Conservation (phyloP, 2,888 invertebrate genomes). For the Seira ritae region DNA sequence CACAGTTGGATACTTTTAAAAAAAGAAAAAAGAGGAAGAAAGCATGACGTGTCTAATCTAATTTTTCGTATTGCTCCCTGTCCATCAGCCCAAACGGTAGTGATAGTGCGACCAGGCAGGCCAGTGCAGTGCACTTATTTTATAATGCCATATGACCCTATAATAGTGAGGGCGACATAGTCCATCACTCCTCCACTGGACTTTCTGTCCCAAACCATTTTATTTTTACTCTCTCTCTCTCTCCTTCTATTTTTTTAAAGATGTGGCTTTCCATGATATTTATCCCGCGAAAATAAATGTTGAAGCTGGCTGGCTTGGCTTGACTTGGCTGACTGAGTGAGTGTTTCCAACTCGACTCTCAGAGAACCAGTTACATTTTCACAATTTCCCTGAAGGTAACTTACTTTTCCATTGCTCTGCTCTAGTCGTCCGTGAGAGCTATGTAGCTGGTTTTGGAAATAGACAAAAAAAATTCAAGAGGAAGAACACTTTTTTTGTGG, state of each 20-base stretch:
- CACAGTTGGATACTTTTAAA: conserved; percentile 47
- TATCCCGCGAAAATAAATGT: conserved; percentile 20
- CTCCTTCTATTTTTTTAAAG: background rate
- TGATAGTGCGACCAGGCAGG: background rate
- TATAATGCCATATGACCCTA: background rate
- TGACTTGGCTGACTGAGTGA: background rate
- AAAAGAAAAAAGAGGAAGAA: conserved; percentile 1
- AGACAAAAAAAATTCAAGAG: background rate
- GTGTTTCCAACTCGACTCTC: background rate
- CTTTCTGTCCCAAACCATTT: conserved; percentile 39
- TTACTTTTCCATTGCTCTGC: background rate
- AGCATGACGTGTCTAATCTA: conserved; percentile 53
- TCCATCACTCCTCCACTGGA: conserved; percentile 16
- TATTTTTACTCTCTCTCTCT: conserved; percentile 21
- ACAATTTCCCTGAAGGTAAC: conserved; percentile 14
- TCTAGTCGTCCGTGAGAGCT: too few relatives aligned
- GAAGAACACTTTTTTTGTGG: background rate
- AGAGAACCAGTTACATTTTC: conserved; percentile 22
- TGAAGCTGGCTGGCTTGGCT: too few relatives aligned
- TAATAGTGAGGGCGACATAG: background rate
- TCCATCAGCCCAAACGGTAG: conserved; percentile 38
- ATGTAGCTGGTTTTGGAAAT: background rate
- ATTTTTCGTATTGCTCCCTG: conserved; percentile 54
- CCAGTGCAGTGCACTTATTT: conserved; percentile 6
- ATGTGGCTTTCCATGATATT: conserved; percentile 18